Evolutionary conservation across 1,140 invertebrate species (phyloP).

Genomic region (Druon quercuslanigerum): DNA sequence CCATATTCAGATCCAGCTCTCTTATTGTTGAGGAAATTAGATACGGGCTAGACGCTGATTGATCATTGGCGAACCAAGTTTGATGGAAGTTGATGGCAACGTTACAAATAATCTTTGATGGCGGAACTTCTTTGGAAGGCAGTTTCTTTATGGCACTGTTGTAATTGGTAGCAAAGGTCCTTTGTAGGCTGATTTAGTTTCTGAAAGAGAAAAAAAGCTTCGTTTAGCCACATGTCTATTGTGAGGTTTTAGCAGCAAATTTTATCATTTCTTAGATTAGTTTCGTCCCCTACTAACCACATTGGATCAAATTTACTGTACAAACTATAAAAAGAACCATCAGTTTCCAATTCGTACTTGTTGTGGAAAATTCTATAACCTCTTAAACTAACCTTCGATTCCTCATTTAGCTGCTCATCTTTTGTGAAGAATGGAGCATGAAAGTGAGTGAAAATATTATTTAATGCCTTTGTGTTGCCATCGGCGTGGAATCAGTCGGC

Average conservation of each 20-base stretch:
- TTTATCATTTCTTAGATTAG: too few relatives aligned
- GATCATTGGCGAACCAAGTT: not conserved
- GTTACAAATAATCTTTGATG: not conserved
- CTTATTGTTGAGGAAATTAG: not conserved
- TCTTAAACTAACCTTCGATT: not conserved
- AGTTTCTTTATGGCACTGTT: constrained; percentile 5
- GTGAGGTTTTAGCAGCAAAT: too few relatives aligned
- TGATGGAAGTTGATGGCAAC: not conserved
- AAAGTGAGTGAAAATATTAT: not conserved
- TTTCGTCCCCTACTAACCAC: too few relatives aligned
- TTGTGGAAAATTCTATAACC: not conserved
- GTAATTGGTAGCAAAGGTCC: not conserved
- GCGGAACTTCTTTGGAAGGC: constrained; percentile 10
- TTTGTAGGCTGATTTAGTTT: not conserved
- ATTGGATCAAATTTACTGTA: too few relatives aligned
- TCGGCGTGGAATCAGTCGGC: not conserved
- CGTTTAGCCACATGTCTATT: not conserved
- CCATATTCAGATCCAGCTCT: not conserved
- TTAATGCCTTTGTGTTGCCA: not conserved
- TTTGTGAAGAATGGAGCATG: not conserved
- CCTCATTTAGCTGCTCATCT: not conserved
- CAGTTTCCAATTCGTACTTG: not conserved
- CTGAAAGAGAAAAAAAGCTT: not conserved
- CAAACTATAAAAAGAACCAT: too few relatives aligned
- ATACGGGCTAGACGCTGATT: not conserved